Conservation (phyloP, 2,797 vertebrate genomes). For the Australoheros facetus region DNA sequence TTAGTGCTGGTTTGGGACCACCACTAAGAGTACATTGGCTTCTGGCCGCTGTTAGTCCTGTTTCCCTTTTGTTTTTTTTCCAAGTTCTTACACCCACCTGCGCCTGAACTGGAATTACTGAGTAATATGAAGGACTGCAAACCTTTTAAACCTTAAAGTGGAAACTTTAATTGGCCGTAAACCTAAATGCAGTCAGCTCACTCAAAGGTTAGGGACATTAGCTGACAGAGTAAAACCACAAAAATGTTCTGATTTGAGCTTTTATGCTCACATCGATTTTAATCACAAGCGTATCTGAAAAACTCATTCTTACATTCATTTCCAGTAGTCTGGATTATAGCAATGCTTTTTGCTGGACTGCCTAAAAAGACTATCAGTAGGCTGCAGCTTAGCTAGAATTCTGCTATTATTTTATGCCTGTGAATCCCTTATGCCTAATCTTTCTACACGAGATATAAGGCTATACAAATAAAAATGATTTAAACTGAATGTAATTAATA, state of each 20-base stretch:
- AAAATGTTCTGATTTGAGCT: background rate
- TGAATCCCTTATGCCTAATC: background rate
- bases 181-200: background rate
- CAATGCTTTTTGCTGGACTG: background rate
- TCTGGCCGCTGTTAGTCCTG: background rate
- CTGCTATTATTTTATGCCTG: background rate
- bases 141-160: no score
- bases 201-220: background rate
- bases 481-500: background rate
- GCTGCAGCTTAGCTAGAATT: background rate
- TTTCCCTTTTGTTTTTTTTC: background rate
- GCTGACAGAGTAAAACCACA: background rate
- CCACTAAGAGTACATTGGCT: background rate
- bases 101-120: background rate
- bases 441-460: background rate
- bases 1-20: background rate
- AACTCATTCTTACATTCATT: background rate
- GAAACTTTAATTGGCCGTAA: no score
- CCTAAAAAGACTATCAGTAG: background rate
- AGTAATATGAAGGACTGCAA: no score
- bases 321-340: background rate
- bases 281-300: background rate
- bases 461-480: background rate
- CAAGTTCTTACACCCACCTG: background rate
- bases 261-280: background rate